Conservation (phyloP, 2,888 invertebrate species). For the Atethmia centrago region DNA sequence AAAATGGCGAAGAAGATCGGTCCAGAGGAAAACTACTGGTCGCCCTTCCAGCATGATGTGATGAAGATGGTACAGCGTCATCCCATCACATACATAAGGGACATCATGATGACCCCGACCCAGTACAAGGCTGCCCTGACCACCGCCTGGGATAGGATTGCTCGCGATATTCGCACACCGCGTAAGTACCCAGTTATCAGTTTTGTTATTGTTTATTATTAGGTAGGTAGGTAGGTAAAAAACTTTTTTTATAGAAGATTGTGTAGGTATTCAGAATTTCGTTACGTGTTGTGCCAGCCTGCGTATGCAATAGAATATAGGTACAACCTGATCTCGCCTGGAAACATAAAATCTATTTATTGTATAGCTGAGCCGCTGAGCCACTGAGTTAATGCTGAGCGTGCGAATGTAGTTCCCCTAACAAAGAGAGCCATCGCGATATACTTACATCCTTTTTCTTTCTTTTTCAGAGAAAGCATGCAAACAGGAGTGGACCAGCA, state of each 20-base stretch:
- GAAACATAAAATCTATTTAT: not conserved
- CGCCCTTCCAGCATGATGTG: conserved; percentile 40
- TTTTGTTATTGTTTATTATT: conserved; percentile 15
- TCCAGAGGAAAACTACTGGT: conserved; percentile 52
- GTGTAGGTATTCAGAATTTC: not conserved
- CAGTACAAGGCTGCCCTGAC: conserved; percentile 57
- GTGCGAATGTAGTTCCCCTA: not conserved
- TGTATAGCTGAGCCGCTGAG: not conserved
- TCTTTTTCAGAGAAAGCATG: conserved; percentile 50
- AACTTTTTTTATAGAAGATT: not conserved
- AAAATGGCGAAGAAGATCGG: conserved; percentile 52
- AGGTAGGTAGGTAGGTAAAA: not conserved
- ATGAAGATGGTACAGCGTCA: conserved; percentile 56
- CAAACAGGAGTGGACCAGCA: conserved; percentile 47
- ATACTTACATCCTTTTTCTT: not conserved
- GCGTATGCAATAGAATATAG: not conserved
- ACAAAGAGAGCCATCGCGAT: not conserved
- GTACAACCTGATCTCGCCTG: not conserved
- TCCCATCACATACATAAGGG: conserved; percentile 50
- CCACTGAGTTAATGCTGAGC: not conserved
- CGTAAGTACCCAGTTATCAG: conserved; percentile 39
- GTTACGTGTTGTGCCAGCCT: not conserved
- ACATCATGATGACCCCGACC: conserved; percentile 54
- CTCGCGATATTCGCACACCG: conserved; percentile 49
- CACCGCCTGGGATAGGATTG: conserved; percentile 54